phyloP scores from a whole-genome alignment of 2,888 invertebrate genomes.

The Aphidoletes aphidimyza region DNA sequence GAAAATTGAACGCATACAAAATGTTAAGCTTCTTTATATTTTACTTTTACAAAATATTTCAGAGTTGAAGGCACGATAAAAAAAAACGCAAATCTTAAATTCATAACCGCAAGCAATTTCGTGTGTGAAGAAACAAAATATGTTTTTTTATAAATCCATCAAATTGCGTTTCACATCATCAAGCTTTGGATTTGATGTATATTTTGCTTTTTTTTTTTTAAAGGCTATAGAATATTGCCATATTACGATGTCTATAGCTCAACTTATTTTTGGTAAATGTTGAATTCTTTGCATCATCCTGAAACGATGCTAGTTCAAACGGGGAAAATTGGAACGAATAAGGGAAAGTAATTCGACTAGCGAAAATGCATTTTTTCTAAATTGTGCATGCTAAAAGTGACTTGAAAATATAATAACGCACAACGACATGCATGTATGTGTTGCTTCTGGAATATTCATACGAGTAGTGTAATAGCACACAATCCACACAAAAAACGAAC shows the following conservation, averaged over 20 bases:
- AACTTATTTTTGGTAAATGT: background rate
- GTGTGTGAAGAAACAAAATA: background rate
- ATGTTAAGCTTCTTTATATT: too few species aligned
- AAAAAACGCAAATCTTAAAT: background rate
- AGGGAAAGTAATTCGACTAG: background rate
- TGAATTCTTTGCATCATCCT: background rate
- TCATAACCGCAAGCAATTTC: background rate
- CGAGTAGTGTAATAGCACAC: background rate
- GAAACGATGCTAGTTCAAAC: background rate
- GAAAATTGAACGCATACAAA: too few species aligned
- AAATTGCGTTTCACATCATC: background rate
- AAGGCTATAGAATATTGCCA: background rate
- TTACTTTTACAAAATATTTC: background rate
- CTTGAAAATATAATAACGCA: constrained; percentile 22
- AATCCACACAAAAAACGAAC: background rate
- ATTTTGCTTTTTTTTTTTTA: background rate
- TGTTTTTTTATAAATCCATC: constrained; percentile 1
- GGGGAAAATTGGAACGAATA: background rate
- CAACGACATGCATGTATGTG: background rate
- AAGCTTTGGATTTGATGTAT: background rate
- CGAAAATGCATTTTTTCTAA: constrained; percentile 40
- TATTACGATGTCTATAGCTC: background rate
- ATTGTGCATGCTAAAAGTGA: background rate
- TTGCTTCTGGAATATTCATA: background rate
- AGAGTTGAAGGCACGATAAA: background rate